A percentile compares a stretch with the other conserved stretches of the same genome.
Evolutionary conservation across 2,113 vertebrate genomes (phyloP).

Genomic region (Crotalus tigris): DNA sequence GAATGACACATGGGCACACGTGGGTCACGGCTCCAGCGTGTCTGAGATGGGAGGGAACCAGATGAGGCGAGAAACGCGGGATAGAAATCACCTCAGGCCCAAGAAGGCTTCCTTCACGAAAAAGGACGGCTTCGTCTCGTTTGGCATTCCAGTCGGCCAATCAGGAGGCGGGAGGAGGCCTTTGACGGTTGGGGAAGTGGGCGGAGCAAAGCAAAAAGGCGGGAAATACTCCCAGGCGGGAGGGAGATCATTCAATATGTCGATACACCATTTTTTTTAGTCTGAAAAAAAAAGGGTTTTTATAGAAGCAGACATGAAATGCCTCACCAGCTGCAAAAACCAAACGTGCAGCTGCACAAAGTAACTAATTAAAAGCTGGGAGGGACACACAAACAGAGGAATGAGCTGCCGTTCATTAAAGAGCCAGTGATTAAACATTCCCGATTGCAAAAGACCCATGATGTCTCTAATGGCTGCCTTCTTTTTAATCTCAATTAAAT

Average conservation of each 20-base stretch:
- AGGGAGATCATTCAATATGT: not conserved
- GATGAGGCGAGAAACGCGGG: not conserved
- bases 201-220: not conserved
- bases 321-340: not conserved
- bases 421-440: not conserved
- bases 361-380: not conserved
- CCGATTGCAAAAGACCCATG: not conserved
- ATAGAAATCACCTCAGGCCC: not conserved
- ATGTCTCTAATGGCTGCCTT: not conserved
- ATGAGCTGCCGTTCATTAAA: not conserved
- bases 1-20: not conserved
- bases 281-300: not conserved
- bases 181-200: not conserved
- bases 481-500: not conserved
- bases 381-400: not conserved
- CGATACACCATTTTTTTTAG: not conserved
- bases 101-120: not conserved
- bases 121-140: not conserved
- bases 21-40: not conserved
- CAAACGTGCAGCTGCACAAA: not conserved
- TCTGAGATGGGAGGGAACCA: not conserved
- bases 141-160: not conserved
- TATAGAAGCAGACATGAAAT: not conserved
- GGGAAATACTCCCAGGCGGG: not conserved
- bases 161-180: not conserved